A percentile compares a stretch with the other conserved stretches of the same genome.
phyloP scores from a whole-genome alignment of 2,113 vertebrate species.

The Lampris megalopsis region DNA sequence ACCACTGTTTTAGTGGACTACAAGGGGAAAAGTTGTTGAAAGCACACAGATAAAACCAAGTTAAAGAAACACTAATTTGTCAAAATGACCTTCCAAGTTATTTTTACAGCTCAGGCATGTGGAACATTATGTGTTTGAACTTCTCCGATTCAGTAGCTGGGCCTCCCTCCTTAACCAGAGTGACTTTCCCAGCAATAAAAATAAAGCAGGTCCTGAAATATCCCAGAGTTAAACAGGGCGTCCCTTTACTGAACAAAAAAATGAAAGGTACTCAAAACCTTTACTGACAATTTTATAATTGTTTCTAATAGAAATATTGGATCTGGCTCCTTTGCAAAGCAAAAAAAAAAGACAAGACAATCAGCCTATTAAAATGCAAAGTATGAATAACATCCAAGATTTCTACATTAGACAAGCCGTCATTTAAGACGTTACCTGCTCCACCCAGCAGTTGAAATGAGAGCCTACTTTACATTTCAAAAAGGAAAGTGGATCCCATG shows the following conservation, averaged over 20 bases:
- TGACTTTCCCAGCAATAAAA: constrained; percentile 29
- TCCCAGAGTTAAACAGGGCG: constrained; percentile 6
- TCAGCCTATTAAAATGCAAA: background rate
- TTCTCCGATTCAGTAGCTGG: background rate
- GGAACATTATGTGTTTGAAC: background rate
- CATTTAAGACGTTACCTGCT: constrained; percentile 7
- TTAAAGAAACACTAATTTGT: constrained; percentile 36
- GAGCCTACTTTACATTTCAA: constrained; percentile 4
- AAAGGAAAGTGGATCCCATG: background rate
- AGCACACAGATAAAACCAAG: background rate
- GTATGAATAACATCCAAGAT: constrained; percentile 20
- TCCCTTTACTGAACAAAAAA: constrained; percentile 20
- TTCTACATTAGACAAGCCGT: constrained; percentile 18
- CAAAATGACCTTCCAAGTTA: constrained; percentile 27
- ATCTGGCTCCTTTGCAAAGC: constrained; percentile 33
- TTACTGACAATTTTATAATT: constrained; percentile 24
- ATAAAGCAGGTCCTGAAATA: constrained; percentile 29
- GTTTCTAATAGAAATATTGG: constrained; percentile 12
- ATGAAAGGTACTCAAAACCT: constrained; percentile 23
- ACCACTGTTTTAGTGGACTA: constrained; percentile 21
- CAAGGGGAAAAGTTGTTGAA: constrained; percentile 24
- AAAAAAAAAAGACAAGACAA: background rate
- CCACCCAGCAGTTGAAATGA: constrained; percentile 11
- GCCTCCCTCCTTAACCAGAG: constrained; percentile 20
- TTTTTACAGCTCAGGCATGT: constrained; percentile 6